phyloP scores from a whole-genome alignment of 1,140 invertebrate genomes.

The Drosophila bocki region DNA sequence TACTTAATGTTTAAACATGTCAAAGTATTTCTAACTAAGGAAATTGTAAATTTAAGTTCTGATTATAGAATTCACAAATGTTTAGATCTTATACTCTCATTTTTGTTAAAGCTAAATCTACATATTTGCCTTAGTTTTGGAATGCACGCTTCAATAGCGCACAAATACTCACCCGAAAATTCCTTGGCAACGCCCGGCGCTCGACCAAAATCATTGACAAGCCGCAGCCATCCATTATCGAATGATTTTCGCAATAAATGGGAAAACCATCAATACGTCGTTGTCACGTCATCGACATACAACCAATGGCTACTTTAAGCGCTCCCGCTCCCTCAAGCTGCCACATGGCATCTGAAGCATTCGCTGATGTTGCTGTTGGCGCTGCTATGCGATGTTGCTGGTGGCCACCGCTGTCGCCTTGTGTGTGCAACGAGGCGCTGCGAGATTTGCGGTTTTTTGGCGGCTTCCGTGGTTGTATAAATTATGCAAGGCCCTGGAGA shows the following conservation, averaged over 20 bases:
- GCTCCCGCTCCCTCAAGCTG: conserved; percentile 29
- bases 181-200: neutral
- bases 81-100: neutral
- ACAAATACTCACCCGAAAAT: neutral
- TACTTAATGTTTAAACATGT: too few relatives aligned
- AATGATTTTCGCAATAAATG: conserved; percentile 32
- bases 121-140: neutral
- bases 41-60: neutral
- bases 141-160: conserved; percentile 2
- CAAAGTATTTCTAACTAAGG: neutral
- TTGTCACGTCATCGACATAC: conserved; percentile 15
- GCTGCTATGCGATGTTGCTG: conserved; percentile 8
- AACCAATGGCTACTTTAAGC: conserved; percentile 49
- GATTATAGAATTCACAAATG: neutral
- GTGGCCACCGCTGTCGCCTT: conserved; percentile 28
- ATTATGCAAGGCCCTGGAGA: conserved; percentile 58
- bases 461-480: conserved; percentile 64
- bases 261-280: conserved; percentile 30
- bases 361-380: conserved; percentile 13
- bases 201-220: conserved; percentile 20
- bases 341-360: conserved; percentile 14
- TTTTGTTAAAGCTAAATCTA: neutral
- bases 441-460: conserved; percentile 76
- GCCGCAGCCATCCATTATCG: conserved; percentile 35
- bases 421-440: conserved; percentile 47